Percentiles rank a stretch among this genome's conserved stretches.
Evolutionary conservation across 2,888 invertebrate species (phyloP).

Genomic region (Phortica okadai): DNA sequence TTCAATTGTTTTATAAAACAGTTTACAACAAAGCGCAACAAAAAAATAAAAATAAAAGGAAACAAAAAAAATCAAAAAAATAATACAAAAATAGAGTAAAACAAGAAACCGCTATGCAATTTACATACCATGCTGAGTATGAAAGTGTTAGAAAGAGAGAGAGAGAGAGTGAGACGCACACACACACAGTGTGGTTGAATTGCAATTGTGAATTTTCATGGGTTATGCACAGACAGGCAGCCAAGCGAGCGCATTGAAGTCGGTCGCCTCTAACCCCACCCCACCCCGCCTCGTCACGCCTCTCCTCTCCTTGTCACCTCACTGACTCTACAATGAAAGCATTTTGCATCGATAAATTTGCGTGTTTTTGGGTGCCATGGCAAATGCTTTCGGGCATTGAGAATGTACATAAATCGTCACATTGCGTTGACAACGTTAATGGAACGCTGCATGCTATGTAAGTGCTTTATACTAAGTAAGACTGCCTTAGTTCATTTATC

Average conservation of each 20-base stretch:
- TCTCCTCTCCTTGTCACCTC: not conserved
- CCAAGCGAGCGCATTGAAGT: too few relatives aligned
- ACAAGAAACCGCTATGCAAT: too few relatives aligned
- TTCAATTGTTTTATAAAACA: slow-evolving; percentile 9
- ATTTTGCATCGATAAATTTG: too few relatives aligned
- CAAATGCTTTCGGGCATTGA: not conserved
- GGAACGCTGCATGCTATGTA: not conserved
- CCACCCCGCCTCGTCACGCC: not conserved
- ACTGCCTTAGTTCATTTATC: not conserved
- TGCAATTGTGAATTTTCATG: not conserved
- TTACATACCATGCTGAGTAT: too few relatives aligned
- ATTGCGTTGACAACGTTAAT: slow-evolving; percentile 17
- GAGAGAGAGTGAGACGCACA: not conserved
- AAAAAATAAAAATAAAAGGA: not conserved
- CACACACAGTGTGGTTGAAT: not conserved
- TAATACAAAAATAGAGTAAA: not conserved
- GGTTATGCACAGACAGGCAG: too few relatives aligned
- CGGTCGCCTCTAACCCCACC: too few relatives aligned
- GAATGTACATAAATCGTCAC: slow-evolving; percentile 9
- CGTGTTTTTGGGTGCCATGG: too few relatives aligned
- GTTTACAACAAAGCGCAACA: not conserved
- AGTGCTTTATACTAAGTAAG: not conserved
- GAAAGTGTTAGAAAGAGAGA: not conserved
- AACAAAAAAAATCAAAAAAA: not conserved
- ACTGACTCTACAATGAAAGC: too few relatives aligned